Conservation (phyloP, 2,888 invertebrate species). For the Tetramorium bicarinatum region DNA sequence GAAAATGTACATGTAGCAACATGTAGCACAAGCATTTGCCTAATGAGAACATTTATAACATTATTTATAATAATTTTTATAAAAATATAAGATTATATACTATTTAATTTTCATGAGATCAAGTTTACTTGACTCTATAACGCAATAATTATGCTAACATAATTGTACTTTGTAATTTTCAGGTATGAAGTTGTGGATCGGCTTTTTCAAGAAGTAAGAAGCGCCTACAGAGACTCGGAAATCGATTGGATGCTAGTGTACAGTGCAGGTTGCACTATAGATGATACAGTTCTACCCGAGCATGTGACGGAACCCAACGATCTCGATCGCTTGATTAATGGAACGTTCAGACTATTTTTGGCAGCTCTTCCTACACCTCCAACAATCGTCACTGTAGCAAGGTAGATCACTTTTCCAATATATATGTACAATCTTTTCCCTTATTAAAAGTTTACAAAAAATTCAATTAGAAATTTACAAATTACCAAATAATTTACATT, state of each 20-base stretch:
- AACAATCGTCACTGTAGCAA: slow-evolving; percentile 92
- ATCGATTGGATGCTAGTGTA: slow-evolving; percentile 94
- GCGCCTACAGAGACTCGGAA: slow-evolving; percentile 88
- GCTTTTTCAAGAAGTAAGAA: slow-evolving; percentile 78
- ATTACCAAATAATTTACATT: neutral
- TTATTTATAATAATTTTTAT: neutral
- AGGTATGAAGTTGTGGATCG: slow-evolving; percentile 80
- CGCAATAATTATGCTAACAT: neutral
- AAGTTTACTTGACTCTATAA: neutral
- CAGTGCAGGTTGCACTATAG: slow-evolving; percentile 95
- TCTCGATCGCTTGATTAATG: slow-evolving; percentile 89
- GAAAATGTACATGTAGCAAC: neutral
- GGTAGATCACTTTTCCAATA: slow-evolving; percentile 67
- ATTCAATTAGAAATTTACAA: neutral
- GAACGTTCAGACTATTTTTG: slow-evolving; percentile 89
- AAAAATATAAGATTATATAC: neutral
- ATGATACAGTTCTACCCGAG: slow-evolving; percentile 94
- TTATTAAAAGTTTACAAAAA: neutral
- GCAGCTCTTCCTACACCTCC: slow-evolving; percentile 89
- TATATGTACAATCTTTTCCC: neutral
- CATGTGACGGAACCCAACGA: slow-evolving; percentile 92
- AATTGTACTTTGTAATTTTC: slow-evolving; percentile 49
- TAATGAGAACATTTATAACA: neutral
- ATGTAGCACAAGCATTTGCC: neutral
- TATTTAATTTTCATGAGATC: neutral